Evolutionary conservation across 1,140 invertebrate genomes (phyloP).

Genomic region (Armadillidium nasatum): DNA sequence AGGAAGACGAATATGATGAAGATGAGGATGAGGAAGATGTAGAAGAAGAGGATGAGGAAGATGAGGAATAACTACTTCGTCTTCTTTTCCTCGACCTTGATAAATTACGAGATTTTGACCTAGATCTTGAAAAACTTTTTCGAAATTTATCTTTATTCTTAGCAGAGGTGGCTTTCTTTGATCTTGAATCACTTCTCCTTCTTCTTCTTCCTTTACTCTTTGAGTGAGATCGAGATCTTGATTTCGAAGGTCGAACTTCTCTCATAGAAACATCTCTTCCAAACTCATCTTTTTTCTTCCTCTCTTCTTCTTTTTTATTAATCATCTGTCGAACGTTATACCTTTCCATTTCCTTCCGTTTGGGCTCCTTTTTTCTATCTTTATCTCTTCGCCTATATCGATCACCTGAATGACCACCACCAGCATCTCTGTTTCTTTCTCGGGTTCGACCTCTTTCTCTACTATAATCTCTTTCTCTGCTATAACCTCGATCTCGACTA

Average conservation of each 20-base stretch:
- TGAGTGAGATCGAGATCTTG: conserved; percentile 40
- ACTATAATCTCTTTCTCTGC: conserved; percentile 28
- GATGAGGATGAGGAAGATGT: conserved; percentile 38
- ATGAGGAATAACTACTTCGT: conserved; percentile 39
- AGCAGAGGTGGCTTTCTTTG: conserved; percentile 41
- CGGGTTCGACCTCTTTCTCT: conserved; percentile 31
- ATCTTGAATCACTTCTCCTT: conserved; percentile 39
- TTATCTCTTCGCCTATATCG: conserved; percentile 27
- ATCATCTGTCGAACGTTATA: conserved; percentile 76
- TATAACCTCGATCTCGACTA: conserved; percentile 20
- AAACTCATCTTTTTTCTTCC: conserved; percentile 67
- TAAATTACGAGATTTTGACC: conserved; percentile 38
- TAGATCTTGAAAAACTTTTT: conserved; percentile 34
- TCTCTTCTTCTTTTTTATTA: conserved; percentile 50
- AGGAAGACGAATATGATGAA: conserved; percentile 40
- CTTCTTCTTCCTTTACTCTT: conserved; percentile 43
- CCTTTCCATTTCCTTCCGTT: conserved; percentile 63
- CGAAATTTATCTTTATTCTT: conserved; percentile 23
- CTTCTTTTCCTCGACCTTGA: conserved; percentile 35
- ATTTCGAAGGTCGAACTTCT: conserved; percentile 43
- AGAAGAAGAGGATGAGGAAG: conserved; percentile 41
- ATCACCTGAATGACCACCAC: not conserved
- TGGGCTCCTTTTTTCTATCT: conserved; percentile 41
- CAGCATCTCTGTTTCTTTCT: conserved; percentile 25
- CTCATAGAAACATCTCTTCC: conserved; percentile 62